These are phyloP conservation scores for Rhagophthalmus giganteus DNA, from an alignment of 2,888 invertebrate species.

Conservation along the genomic window DNA sequence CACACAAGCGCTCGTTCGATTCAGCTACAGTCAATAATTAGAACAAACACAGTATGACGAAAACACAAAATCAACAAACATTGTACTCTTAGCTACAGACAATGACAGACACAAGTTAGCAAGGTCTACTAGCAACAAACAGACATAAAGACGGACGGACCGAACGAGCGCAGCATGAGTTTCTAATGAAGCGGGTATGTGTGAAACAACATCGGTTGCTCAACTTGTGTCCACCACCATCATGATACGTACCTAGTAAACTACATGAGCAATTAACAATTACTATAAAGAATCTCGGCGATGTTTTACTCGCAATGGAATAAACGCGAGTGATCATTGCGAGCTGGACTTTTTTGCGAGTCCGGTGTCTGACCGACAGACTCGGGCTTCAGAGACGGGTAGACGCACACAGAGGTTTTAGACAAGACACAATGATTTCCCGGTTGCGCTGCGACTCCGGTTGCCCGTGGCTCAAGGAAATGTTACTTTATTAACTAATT, in stretches of 20 bases:
- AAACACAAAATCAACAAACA: conserved; percentile 47
- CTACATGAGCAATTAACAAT: conserved; percentile 40
- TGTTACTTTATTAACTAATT: too few species aligned
- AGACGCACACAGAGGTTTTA: conserved; percentile 90
- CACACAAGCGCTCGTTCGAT: conserved; percentile 30
- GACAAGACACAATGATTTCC: conserved; percentile 80
- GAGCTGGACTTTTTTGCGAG: conserved; percentile 25
- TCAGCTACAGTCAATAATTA: conserved; percentile 30
- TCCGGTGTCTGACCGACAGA: conserved; percentile 49
- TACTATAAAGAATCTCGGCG: conserved; percentile 28
- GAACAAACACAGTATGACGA: conserved; percentile 52
- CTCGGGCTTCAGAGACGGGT: conserved; percentile 59
- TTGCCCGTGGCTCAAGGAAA: too few species aligned
- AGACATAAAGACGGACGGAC: conserved; percentile 36
- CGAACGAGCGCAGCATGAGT: conserved; percentile 39
- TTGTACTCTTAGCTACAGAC: conserved; percentile 55
- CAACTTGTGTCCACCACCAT: conserved; percentile 57
- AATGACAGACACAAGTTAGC: conserved; percentile 59
- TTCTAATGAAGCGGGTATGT: conserved; percentile 39
- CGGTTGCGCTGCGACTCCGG: conserved; percentile 55
- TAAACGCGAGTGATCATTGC: conserved; percentile 15
- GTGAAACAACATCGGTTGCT: conserved; percentile 50
- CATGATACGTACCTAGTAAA: conserved; percentile 55
- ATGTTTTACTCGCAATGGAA: conserved; percentile 24
- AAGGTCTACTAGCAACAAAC: conserved; percentile 46